These are phyloP conservation scores for Scolopax mira DNA, from an alignment of 2,113 vertebrate genomes.

Conservation along the genomic window DNA sequence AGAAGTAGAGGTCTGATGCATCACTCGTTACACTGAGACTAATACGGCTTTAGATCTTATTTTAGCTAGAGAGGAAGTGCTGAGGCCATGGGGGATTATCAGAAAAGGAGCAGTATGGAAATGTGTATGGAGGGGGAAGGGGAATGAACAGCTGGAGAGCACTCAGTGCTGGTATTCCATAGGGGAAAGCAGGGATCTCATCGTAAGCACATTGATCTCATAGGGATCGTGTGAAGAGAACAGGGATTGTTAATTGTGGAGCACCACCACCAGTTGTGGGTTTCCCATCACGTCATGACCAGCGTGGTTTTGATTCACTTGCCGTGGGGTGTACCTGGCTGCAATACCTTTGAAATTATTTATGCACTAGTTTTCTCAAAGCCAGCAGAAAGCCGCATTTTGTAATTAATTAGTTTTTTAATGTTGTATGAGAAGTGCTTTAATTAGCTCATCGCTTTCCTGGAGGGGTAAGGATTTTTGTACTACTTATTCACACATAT, in stretches of 20 bases:
- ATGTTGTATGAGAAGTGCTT: background rate
- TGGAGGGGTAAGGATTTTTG: background rate
- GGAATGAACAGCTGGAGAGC: background rate
- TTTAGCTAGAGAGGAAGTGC: constrained; percentile 29
- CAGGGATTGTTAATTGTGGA: rapidly evolving
- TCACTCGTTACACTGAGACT: background rate
- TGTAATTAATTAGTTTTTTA: constrained; percentile 5
- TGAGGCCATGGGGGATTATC: background rate
- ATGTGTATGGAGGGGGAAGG: background rate
- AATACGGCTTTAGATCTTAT: constrained; percentile 13
- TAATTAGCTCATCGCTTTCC: background rate
- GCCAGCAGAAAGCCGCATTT: background rate
- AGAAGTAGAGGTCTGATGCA: background rate
- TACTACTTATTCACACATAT: background rate
- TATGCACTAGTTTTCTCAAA: background rate
- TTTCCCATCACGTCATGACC: background rate
- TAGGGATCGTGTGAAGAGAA: background rate
- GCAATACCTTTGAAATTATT: background rate
- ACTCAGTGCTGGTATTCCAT: background rate
- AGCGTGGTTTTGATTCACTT: background rate
- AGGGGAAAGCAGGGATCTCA: background rate
- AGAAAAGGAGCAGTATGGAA: background rate
- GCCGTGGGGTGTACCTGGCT: background rate
- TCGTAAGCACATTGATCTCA: background rate
- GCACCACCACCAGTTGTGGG: background rate